Evolutionary conservation across 2,797 vertebrate genomes (phyloP), one percentile per base, ranked within the genome.

Genomic region (Smutsia gigantea): DNA sequence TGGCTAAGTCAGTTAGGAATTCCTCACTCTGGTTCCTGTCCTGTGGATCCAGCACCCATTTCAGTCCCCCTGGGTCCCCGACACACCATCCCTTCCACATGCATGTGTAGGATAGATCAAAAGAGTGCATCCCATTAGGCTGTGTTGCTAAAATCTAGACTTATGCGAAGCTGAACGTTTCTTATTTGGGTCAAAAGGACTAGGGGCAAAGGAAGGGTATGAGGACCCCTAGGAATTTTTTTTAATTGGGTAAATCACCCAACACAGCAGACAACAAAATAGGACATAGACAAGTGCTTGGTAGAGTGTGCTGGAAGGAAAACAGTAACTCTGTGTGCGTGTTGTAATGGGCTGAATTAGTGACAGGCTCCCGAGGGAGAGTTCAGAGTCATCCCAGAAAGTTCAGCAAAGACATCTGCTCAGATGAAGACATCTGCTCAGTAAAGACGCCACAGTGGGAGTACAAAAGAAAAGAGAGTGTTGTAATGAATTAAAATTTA

Each of bases 391-490:
- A 74, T 64, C 82, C 53, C 61, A 61, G 57, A 94, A 96, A 93
- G 71, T 90, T 95, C 63, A 79, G 77, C 37, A 81, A 72, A 96
- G 92, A 97, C 72, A 92, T 93, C 84, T 85, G 96, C 78, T 87
- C 71, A 5, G 17, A 90, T 85, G 71, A 90, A 93, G 79, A 96
- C 95, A 95, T 93, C 95, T 93, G 87, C n/a, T 95, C 69, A 66
- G 4, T 61, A 18, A 94, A 95, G 71, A 15, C n/a, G 46, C 46
- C 10, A 2, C 82, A 79, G 74, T 61, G 51, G 53, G 64, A 93
- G 25, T 39, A 23, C 19, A 49, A 72, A 87, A 66, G 61, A 71
- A 37, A 31, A 71, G 83, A 84, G 25, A 85, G 6, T 29, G 37
- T 29, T 55, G 17, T 61, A 66, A 55, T 49, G 49, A 37, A 51